Base-by-base conservation (phyloP, 2,113 vertebrate species). In the Oncorhynchus mykiss region DNA sequence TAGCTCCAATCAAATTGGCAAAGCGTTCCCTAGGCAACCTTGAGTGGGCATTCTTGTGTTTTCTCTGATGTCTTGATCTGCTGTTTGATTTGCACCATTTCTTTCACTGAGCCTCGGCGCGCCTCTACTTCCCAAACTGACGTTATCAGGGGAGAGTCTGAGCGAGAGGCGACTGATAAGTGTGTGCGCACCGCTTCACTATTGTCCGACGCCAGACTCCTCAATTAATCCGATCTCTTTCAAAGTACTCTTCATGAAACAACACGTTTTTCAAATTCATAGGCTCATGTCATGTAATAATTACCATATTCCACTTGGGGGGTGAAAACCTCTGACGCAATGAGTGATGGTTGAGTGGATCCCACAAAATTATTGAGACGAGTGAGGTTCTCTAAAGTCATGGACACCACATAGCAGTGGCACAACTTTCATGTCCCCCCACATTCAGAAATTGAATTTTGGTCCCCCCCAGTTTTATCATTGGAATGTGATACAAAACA, bases 1-100 rank as follows among this genome's bases (percentile, higher is more conserved):
- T 6, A 74, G 65, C 45, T 54, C 62, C 34, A n/a, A 54, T 83
- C 27, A 71, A 73, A 73, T 71, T 27, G 18, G 24, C 70, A 70
- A 80, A 27, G 20, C 34, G 82, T 86, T 84, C 59, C 51, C 82
- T 74, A 78, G 74, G 79, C 73, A 86, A 84, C 79, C 67, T 77
- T 72, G 72, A 67, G 67, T 65, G 67, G 13, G 22, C 27, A 27
- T 71, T 68, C 22, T 59, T 11, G 1, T 48, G 25, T 9, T 48
- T 48, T 65, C 57, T 51, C 54, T 78, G 45, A 62, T 74, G 72
- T 81, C 25, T 60, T 68, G 27, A 27, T 62, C 59, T 29, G 45
- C 25, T 29, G 14, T 67, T n/a, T 22, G 49, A 69, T 69, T 70
- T 11, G 45, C 11, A 31, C 67, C 6, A 16, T 20, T 60, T 51